Percentiles rank a stretch among this genome's conserved stretches.
These are phyloP conservation scores for Eudyptes chrysolophus DNA, from an alignment of 2,113 vertebrate genomes.

Conservation along the genomic window DNA sequence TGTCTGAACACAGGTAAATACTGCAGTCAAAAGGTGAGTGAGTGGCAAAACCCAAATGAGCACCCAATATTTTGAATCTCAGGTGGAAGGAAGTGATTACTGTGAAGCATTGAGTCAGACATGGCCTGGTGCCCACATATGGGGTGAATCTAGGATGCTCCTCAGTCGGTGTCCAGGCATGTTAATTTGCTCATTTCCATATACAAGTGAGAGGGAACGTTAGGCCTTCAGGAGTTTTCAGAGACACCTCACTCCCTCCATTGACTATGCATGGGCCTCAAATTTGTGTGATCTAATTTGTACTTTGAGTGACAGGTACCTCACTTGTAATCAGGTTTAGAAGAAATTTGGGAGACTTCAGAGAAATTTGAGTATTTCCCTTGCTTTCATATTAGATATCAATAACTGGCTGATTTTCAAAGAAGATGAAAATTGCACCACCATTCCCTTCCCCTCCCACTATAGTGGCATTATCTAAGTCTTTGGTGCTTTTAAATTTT, in stretches of 20 bases:
- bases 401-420: not conserved
- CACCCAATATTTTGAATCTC: not conserved
- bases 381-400: not conserved
- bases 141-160: not conserved
- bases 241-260: not conserved
- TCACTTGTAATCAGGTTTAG: not conserved
- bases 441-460: not conserved
- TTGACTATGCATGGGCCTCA: not conserved
- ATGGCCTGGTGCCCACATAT: not conserved
- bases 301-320: not conserved
- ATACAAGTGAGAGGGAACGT: not conserved
- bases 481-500: not conserved
- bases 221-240: not conserved
- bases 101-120: not conserved
- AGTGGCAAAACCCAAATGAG: not conserved
- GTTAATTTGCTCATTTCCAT: not conserved
- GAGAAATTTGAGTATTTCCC: not conserved
- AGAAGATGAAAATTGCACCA: not conserved
- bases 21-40: not conserved
- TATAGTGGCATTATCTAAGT: not conserved
- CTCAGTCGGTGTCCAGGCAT: fast-evolving
- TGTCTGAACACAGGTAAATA: not conserved
- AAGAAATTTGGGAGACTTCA: not conserved
- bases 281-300: not conserved
- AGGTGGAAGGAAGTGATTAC: not conserved